A percentile compares a stretch with the other conserved stretches of the same genome.
These are phyloP conservation scores for Diaprepes abbreviatus DNA, from an alignment of 2,888 invertebrate species.

Conservation along the genomic window DNA sequence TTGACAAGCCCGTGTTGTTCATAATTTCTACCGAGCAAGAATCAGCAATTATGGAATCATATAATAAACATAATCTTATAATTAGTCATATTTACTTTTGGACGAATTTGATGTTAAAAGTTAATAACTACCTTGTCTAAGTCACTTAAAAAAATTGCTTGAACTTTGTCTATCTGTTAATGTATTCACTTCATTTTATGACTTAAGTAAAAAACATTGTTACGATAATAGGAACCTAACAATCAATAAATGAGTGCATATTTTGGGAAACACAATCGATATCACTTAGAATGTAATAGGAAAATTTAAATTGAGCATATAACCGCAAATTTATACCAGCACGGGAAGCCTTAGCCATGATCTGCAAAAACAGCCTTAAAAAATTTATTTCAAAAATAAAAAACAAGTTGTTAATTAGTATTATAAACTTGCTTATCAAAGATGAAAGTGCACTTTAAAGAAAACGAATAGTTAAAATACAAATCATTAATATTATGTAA, in stretches of 20 bases:
- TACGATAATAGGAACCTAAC: neutral
- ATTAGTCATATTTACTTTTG: too few relatives aligned
- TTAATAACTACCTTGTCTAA: too few relatives aligned
- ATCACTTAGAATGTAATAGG: neutral
- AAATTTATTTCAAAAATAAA: neutral
- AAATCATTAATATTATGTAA: too few relatives aligned
- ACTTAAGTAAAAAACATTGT: constrained; percentile 12
- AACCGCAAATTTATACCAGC: neutral
- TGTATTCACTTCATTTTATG: neutral
- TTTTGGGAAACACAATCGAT: neutral
- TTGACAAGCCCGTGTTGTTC: too few relatives aligned
- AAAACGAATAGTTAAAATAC: too few relatives aligned
- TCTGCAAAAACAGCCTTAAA: neutral
- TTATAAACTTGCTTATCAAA: neutral
- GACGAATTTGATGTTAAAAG: too few relatives aligned
- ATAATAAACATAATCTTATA: too few relatives aligned
- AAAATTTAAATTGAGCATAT: neutral
- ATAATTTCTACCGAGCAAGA: too few relatives aligned
- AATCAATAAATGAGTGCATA: constrained; percentile 1
- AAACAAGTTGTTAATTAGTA: constrained; percentile 2
- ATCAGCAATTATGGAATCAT: too few relatives aligned
- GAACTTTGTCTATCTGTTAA: neutral
- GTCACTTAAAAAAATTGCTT: neutral
- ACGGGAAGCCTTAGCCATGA: neutral
- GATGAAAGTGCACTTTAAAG: too few relatives aligned